Evolutionary conservation across 1,140 invertebrate species (phyloP), one percentile per base, ranked within the genome.

Genomic region (Cyrtorhinus lividipennis): DNA sequence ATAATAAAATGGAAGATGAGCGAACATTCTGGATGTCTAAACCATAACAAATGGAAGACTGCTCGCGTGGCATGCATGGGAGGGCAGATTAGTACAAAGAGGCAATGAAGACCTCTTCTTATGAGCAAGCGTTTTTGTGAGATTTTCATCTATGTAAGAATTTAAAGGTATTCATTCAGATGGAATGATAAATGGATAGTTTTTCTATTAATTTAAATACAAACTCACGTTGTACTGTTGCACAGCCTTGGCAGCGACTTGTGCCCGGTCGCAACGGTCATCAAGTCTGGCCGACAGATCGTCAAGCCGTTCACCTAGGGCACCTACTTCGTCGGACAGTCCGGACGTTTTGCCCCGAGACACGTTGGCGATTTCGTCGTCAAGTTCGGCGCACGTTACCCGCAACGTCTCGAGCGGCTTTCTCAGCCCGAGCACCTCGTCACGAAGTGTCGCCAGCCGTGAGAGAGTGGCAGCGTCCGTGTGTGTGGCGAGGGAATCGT

Each of bases 241-340:
- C 27, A 92, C 84, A 20, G 87, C 90, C 13, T 87, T 86, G 0
- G 91, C 88, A 0, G 92, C 92, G 15, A 86, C 87, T 68, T 95
- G 90, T 46, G 96, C 75, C 66, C 88, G 83, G 56, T 82, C 81
- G 61, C 87, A 85, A 8, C 90, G 79, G 67, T 90, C 88, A 57
- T 87, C 83, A 2, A 94, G 71, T 71, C 88, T 84, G 0, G 80
- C 79, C 69, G 85, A 81, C 1, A 98, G 75, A 62, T 90, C 83
- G 24, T 84, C 80, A 64, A 92, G 85, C 24, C 90, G 79, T 68
- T 92, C 87, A 8, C 81, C 81, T 5, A 95, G 73, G 45, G 81
- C 81, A 53, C 86, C 84, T 0, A 92, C 85, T 68, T 91, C 87
- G 64, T 87, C 85, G 65, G 83, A 77, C 12, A 95, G 79, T 8